Evolutionary conservation across 2,113 vertebrate species (phyloP), one percentile per base, ranked within the genome.

Genomic region (Lethenteron reissneri): DNA sequence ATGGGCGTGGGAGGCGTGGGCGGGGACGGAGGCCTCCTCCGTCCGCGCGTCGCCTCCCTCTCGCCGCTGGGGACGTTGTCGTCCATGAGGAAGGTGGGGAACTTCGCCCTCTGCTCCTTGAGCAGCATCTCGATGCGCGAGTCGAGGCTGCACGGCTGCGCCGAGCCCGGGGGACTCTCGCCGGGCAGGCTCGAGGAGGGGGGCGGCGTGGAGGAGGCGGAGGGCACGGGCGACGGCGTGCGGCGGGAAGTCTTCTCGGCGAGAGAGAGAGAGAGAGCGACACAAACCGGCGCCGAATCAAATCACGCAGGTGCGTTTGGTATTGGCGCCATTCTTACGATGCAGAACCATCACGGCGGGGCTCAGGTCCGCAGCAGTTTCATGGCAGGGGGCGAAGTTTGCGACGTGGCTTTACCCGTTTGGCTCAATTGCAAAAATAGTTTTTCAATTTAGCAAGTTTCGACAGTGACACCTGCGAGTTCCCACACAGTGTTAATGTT

Each of bases 111-210:
- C 79, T 92, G 89, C 77, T 94, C 90, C 81, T 97, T 97, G 75
- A 99, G 83, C 76, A 99, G 85, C 94, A 96, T 96, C 81, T 94
- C 92, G 19, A 99, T 99, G 73, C 94, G 86, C 0, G 94, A 95
- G 77, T 99, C 94, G 79, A 99, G 82, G 81, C 94, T 99, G 80
- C 95, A 87, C 11, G 85, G 90, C 62, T 84, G 82, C 79, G 81
- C 81, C 80, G 90, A 11, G 64, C n/a, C 64, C 11, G n/a, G 64
- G 64, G 11, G n/a, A 25, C 10, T n/a, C n/a, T 17, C 64, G 25
- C 25, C 10, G 64, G 64, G 11, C 64, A 17, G 64, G 64, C 25
- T n/a, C 25, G n/a, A 25, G 25, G 64, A 8, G 64, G 64, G n/a
- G 64, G 64, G 64, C n/a, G 25, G n/a, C n/a, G 25, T n/a, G 64